A percentile compares a stretch with the other conserved stretches of the same genome.
Evolutionary conservation across 2,888 invertebrate species (phyloP).

Genomic region (Erannis defoliaria): DNA sequence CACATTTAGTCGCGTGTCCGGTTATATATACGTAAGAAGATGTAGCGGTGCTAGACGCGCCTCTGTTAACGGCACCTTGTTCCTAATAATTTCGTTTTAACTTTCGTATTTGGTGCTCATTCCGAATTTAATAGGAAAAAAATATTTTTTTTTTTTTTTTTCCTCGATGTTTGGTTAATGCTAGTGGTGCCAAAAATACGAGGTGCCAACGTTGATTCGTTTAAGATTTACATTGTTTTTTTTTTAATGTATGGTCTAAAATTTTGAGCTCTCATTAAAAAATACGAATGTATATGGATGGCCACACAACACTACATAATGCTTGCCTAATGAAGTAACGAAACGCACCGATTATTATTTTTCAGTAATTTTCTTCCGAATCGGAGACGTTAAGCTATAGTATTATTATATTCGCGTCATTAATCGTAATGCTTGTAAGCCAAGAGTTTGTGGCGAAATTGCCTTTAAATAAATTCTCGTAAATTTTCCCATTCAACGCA

Average conservation of each 20-base stretch:
- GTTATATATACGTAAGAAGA: constrained; percentile 57
- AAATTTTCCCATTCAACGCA: not conserved
- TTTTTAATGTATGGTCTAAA: constrained; percentile 18
- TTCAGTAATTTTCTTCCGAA: constrained; percentile 14
- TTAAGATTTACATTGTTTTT: constrained; percentile 33
- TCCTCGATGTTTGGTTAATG: constrained; percentile 58
- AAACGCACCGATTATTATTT: constrained; percentile 24
- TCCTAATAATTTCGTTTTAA: constrained; percentile 63
- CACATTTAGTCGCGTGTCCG: constrained; percentile 47
- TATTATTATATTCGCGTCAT: constrained; percentile 34
- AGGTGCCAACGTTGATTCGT: constrained; percentile 72
- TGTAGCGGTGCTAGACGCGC: constrained; percentile 68
- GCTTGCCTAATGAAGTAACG: constrained; percentile 19
- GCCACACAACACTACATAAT: not conserved
- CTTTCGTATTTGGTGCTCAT: constrained; percentile 67
- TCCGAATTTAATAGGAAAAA: constrained; percentile 53
- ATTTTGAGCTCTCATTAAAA: constrained; percentile 33
- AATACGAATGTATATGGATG: not conserved
- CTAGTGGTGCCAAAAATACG: constrained; percentile 79
- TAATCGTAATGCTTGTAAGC: constrained; percentile 11
- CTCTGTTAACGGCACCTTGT: constrained; percentile 62
- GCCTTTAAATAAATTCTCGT: not conserved
- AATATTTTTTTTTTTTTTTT: constrained; percentile 34
- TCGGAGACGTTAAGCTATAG: constrained; percentile 20
- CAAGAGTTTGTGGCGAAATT: not conserved